Percentiles rank a stretch among this genome's conserved stretches.
phyloP scores from a whole-genome alignment of 2,113 vertebrate species.

The Speoplatyrhinus poulsoni region DNA sequence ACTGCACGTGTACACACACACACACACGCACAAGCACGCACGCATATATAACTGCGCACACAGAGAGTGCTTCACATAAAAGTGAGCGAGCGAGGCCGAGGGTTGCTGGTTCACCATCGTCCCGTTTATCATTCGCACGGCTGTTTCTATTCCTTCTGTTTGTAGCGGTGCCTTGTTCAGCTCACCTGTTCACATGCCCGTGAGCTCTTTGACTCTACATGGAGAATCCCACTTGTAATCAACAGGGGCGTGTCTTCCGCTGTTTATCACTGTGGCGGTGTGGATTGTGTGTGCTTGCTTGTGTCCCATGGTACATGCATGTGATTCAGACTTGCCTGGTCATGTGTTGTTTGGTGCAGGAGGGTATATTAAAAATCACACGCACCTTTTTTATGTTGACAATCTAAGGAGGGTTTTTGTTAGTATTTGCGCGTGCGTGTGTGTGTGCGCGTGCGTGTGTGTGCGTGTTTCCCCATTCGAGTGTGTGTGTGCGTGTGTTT shows the following conservation, averaged over 20 bases:
- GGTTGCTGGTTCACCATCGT: constrained; percentile 21
- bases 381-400: constrained; percentile 18
- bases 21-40: constrained; percentile 3
- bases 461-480: not conserved
- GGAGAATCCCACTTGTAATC: constrained; percentile 51
- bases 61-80: constrained; percentile 3
- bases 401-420: not conserved
- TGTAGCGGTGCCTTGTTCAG: constrained; percentile 58
- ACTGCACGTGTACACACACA: constrained; percentile 11
- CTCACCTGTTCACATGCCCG: constrained; percentile 46
- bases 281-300: constrained; percentile 27
- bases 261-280: constrained; percentile 52
- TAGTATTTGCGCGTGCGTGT: not conserved
- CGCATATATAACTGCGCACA: not conserved
- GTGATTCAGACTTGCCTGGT: constrained; percentile 66
- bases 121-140: constrained; percentile 61
- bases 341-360: constrained; percentile 48
- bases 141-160: constrained; percentile 40
- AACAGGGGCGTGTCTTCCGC: constrained; percentile 62
- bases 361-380: constrained; percentile 23
- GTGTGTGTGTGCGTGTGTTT: too few species aligned
- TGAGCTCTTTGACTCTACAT: too few species aligned
- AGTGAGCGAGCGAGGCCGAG: constrained; percentile 19
- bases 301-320: constrained; percentile 45
- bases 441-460: not conserved